phyloP scores from a whole-genome alignment of 2,797 vertebrate species.

The Sebastes matsubarae region DNA sequence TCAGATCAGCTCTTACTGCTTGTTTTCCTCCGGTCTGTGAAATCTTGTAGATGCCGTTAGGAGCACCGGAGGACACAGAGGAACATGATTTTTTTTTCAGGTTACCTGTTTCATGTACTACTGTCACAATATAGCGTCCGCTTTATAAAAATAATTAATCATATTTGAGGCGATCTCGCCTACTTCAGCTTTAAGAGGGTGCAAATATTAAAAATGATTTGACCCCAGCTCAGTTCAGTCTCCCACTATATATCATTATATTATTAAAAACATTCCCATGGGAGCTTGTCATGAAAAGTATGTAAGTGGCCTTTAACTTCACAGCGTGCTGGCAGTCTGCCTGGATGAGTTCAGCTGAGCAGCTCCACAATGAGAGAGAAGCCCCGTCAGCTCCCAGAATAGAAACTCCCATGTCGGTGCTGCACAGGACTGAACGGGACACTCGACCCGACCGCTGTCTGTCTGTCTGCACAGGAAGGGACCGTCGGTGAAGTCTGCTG shows the following conservation, averaged over 20 bases:
- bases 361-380: constrained; percentile 35
- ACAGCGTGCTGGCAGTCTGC: constrained; percentile 31
- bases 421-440: constrained; percentile 5
- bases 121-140: too few species aligned
- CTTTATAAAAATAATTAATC: too few species aligned
- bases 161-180: rapidly evolving
- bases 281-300: constrained; percentile 15
- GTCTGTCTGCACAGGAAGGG: not conserved
- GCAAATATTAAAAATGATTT: not conserved
- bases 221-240: not conserved
- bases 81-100: too few species aligned
- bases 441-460: not conserved
- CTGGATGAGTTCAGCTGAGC: constrained; percentile 28
- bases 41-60: too few species aligned
- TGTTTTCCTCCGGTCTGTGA: too few species aligned
- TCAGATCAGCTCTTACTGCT: too few species aligned
- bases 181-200: not conserved
- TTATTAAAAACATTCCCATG: not conserved
- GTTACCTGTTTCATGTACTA: too few species aligned
- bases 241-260: not conserved
- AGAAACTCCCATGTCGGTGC: constrained; percentile 50
- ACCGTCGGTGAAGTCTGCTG: not conserved
- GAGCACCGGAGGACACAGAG: too few species aligned
- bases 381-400: constrained; percentile 58
- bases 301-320: constrained; percentile 13